Conservation (phyloP, 2,888 invertebrate genomes). For the Patella caerulea region DNA sequence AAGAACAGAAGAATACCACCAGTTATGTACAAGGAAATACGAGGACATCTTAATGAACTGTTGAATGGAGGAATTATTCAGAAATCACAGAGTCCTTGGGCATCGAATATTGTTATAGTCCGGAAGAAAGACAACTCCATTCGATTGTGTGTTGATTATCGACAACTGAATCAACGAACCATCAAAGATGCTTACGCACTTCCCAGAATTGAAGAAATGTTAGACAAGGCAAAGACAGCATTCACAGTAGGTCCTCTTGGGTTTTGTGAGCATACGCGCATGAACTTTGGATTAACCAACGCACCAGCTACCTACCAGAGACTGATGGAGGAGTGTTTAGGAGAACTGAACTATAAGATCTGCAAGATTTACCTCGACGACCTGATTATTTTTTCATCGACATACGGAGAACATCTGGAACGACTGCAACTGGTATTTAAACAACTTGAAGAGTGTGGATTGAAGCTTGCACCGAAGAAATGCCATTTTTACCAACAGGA, state of each 20-base stretch:
- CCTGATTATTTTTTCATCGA: slow-evolving; percentile 15
- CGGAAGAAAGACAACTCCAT: no score
- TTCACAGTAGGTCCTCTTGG: neutral
- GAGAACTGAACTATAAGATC: neutral
- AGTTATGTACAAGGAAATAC: no score
- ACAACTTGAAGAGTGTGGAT: slow-evolving; percentile 1
- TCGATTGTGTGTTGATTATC: no score
- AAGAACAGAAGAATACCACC: no score
- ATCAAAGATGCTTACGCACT: no score
- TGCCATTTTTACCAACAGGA: slow-evolving; percentile 9
- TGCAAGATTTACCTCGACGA: slow-evolving; percentile 22
- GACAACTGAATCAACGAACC: no score
- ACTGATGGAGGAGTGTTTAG: neutral
- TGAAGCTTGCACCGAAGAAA: slow-evolving; percentile 8
- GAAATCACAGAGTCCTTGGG: no score
- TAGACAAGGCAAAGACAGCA: slow-evolving; percentile 1
- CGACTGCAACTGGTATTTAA: slow-evolving; percentile 16
- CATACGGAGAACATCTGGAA: slow-evolving; percentile 4
- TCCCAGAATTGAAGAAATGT: no score
- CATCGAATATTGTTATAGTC: no score
- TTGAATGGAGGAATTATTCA: no score
- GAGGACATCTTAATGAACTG: no score
- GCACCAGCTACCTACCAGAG: neutral
- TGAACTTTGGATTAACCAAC: neutral
- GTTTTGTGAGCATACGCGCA: neutral